A percentile compares a stretch with the other conserved stretches of the same genome.
These are phyloP conservation scores for Cyphomyrus discorhynchus DNA, from an alignment of 2,113 vertebrate genomes.

Conservation along the genomic window DNA sequence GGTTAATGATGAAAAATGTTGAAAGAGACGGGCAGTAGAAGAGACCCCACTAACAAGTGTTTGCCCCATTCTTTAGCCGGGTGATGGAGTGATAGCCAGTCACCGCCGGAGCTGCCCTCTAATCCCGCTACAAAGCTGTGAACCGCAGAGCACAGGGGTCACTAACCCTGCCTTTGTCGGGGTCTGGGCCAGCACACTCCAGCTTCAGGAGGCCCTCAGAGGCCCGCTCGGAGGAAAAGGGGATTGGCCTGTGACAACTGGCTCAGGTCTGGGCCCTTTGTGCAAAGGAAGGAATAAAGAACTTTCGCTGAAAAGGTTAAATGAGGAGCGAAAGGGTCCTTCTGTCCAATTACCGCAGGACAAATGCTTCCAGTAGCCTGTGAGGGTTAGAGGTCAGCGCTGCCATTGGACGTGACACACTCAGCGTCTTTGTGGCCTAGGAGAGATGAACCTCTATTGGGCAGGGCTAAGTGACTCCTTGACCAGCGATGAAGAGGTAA, in stretches of 20 bases:
- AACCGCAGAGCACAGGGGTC: conserved; percentile 56
- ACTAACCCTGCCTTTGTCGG: conserved; percentile 67
- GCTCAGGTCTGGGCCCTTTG: conserved; percentile 63
- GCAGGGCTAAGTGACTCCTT: conserved; percentile 62
- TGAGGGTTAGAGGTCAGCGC: conserved; percentile 53
- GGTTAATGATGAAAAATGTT: conserved; percentile 48
- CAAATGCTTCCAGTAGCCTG: conserved; percentile 60
- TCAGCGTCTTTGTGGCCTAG: conserved; percentile 57
- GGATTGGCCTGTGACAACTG: conserved; percentile 60
- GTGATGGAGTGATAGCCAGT: conserved; percentile 63
- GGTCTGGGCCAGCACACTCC: conserved; percentile 66
- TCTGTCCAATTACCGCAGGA: conserved; percentile 66
- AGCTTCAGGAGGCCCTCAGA: conserved; percentile 64
- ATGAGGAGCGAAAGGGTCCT: conserved; percentile 66
- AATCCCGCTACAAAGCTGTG: conserved; percentile 60
- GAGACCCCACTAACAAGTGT: conserved; percentile 65
- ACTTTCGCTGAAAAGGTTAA: conserved; percentile 62
- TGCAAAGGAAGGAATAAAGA: conserved; percentile 51
- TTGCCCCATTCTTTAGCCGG: conserved; percentile 60
- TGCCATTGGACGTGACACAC: conserved; percentile 58
- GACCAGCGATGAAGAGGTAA: conserved; percentile 59
- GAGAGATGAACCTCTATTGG: conserved; percentile 61
- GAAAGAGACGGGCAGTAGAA: conserved; percentile 42
- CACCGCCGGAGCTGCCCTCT: conserved; percentile 58
- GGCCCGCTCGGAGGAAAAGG: conserved; percentile 57